Percentiles rank a stretch among this genome's conserved stretches.
phyloP scores from a whole-genome alignment of 2,113 vertebrate genomes.

The Ammodramus savannarum region DNA sequence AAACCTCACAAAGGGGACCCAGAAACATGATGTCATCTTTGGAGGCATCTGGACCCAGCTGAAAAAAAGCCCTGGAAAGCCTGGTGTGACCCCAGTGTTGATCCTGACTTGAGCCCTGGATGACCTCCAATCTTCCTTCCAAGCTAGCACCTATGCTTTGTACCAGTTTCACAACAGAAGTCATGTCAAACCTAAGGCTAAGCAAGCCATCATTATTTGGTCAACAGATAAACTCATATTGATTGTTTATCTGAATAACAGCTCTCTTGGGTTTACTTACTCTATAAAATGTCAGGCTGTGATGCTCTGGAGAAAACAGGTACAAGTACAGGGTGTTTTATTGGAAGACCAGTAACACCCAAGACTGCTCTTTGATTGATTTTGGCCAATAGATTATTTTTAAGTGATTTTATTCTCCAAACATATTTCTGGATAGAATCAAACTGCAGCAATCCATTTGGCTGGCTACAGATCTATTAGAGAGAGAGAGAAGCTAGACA shows the following conservation, averaged over 20 bases:
- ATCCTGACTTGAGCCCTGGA: not conserved
- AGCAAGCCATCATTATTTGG: not conserved
- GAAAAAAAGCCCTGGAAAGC: not conserved
- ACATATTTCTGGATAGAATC: not conserved
- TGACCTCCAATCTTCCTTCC: not conserved
- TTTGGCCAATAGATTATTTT: not conserved
- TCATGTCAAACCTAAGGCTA: not conserved
- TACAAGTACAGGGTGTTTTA: not conserved
- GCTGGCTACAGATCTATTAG: not conserved
- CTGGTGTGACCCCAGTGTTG: not conserved
- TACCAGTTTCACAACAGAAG: not conserved
- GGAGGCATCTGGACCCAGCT: not conserved
- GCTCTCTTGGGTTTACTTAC: not conserved
- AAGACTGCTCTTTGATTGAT: not conserved
- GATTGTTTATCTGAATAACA: not conserved
- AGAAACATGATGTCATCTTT: not conserved
- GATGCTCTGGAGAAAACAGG: not conserved
- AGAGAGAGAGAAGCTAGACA: not conserved
- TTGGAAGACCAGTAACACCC: not conserved
- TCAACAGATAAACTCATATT: not conserved
- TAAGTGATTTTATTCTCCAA: not conserved
- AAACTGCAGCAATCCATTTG: not conserved
- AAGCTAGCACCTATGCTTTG: not conserved
- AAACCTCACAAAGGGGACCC: not conserved
- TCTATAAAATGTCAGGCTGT: not conserved